Evolutionary conservation across 2,888 invertebrate genomes (phyloP).

Genomic region (Orthosia gracilis): DNA sequence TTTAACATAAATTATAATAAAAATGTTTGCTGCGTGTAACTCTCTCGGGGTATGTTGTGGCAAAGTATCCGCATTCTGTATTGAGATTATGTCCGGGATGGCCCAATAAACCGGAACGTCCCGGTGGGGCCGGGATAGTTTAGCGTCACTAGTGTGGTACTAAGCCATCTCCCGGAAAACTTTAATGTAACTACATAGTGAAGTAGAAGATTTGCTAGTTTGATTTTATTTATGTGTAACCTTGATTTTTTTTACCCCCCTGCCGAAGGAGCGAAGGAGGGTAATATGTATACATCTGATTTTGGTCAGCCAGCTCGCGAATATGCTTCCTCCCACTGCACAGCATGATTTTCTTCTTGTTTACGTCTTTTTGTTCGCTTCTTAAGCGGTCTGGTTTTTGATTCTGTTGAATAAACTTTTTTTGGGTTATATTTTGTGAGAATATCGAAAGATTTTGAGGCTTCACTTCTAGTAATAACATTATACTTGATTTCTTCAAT

Average conservation of each 20-base stretch:
- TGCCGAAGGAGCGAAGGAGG: no score
- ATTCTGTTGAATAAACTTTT: no score
- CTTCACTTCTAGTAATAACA: no score
- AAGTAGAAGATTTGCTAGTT: constrained; percentile 18
- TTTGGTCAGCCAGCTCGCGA: no score
- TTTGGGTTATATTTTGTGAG: no score
- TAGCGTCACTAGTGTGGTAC: constrained; percentile 49
- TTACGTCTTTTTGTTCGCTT: no score
- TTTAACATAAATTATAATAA: constrained; percentile 13
- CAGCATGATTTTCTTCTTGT: no score
- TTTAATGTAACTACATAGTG: constrained; percentile 32
- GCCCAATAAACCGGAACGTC: constrained; percentile 32
- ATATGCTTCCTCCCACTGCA: no score
- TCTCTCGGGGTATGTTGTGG: not conserved
- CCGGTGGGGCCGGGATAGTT: constrained; percentile 5
- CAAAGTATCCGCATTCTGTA: not conserved
- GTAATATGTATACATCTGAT: no score
- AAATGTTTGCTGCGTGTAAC: not conserved
- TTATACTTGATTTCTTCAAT: no score
- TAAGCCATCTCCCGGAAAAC: constrained; percentile 26
- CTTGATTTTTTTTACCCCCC: not conserved
- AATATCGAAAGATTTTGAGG: no score
- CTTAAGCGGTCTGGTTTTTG: no score
- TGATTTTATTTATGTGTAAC: constrained; percentile 7
- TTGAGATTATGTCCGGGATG: constrained; percentile 21